Base-by-base conservation (phyloP, 2,888 invertebrate genomes). In the Bombyx huttoni region DNA sequence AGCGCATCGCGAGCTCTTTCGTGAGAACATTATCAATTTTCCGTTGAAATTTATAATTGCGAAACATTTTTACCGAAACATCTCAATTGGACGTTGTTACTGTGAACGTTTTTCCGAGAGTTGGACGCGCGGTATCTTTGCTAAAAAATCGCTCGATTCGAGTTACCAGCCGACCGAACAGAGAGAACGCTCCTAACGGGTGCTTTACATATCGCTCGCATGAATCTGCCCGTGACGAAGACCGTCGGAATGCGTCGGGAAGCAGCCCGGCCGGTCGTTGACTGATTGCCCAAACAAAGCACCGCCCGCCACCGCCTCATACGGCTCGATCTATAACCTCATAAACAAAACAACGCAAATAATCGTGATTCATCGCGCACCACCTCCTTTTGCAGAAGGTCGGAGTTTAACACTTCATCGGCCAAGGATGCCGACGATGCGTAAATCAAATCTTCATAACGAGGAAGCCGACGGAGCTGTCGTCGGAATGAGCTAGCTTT, bases 211-310 rank as follows among this genome's bases (percentile, higher is more conserved):
- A 81, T 80, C 74, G 68, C 71, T 72, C 70, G 73, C 75, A 74
- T 76, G 81, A 77, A 80, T 82, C 81, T 76, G 62, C 70, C 65
- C 60, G 62, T 79, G 79, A 82, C 75, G 73, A 79, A 72, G 61
- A 57, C 57, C 51, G 53, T 56, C 56, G 74, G 80, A 76, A 84
- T 81, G 75, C 61, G 67, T 56, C 69, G 64, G 77, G 76, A 75
- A 70, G 67, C 65, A 61, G 65, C 60, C 59, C 59, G 62, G 64
- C 60, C 73, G 79, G 75, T 74, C 78, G 78, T 78, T 78, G 76
- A 79, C 77, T 77, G 81, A 72, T 70, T 70, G 67, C 65, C 70
- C 70, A 73, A 77, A 72, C 73, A 64, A 59, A 63, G 60, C 56
- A 54, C 60, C 69, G 61, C 70, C 70, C 64, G 67, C 70, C 62